Conservation (phyloP, 2,797 vertebrate genomes). For the Sphaeramia orbicularis region DNA sequence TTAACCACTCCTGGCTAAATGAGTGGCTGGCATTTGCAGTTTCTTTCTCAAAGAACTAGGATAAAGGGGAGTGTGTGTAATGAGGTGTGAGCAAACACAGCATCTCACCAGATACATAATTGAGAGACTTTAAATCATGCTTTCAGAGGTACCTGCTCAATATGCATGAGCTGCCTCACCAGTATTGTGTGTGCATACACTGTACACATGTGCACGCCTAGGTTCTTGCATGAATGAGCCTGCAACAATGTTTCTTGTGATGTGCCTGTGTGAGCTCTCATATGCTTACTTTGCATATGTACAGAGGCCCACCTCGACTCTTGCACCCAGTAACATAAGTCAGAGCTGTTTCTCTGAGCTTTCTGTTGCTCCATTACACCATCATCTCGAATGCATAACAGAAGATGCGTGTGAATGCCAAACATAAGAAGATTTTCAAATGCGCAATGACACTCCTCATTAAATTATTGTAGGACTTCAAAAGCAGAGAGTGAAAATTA, state of each 20-base stretch:
- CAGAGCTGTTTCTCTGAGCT: conserved; percentile 29
- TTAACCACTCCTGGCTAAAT: conserved; percentile 74
- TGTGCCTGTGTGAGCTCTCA: conserved; percentile 39
- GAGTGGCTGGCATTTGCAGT: conserved; percentile 60
- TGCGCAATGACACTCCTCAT: conserved; percentile 37
- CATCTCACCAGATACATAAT: conserved; percentile 81
- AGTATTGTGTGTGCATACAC: conserved; percentile 32
- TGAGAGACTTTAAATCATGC: conserved; percentile 78
- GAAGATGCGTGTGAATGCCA: neutral
- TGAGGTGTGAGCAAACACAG: conserved; percentile 75
- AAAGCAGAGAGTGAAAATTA: conserved; percentile 43
- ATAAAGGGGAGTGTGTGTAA: conserved; percentile 69
- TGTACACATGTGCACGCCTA: conserved; percentile 26
- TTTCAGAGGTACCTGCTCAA: conserved; percentile 72
- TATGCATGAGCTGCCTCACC: conserved; percentile 69
- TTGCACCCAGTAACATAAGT: conserved; percentile 20
- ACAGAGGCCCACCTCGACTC: conserved; percentile 14
- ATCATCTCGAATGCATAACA: conserved; percentile 31
- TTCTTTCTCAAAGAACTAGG: conserved; percentile 54
- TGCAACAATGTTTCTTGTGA: conserved; percentile 25
- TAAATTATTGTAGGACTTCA: conserved; percentile 60
- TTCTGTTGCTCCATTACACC: conserved; percentile 27
- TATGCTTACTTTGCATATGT: conserved; percentile 51
- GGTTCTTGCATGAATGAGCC: conserved; percentile 42
- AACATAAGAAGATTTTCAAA: conserved; percentile 24